phyloP scores from a whole-genome alignment of 2,888 invertebrate species.

The Nudaria mundana region DNA sequence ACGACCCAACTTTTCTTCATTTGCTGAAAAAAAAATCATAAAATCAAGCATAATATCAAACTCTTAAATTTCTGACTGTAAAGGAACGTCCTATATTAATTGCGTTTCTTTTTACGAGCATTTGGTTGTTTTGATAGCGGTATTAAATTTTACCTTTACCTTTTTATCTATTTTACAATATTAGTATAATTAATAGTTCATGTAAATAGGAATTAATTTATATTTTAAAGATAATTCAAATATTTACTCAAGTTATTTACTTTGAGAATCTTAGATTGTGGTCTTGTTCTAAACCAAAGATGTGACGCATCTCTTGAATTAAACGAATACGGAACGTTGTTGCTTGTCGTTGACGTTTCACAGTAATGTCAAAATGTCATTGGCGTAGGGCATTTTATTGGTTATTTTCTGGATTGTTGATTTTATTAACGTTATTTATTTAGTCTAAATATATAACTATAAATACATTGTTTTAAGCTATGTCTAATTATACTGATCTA shows the following conservation, averaged over 20 bases:
- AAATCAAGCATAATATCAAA: neutral
- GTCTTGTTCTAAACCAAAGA: too few species aligned
- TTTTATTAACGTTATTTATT: conserved; percentile 2
- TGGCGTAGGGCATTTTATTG: too few species aligned
- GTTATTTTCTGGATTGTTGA: neutral
- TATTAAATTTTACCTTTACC: too few species aligned
- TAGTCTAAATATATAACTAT: neutral
- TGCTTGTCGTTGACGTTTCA: conserved; percentile 32
- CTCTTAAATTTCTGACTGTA: conserved; percentile 6
- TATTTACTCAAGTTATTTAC: too few species aligned
- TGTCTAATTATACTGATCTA: conserved; percentile 66
- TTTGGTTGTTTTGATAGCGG: too few species aligned
- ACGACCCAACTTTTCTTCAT: conserved; percentile 27
- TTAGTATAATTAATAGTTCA: neutral
- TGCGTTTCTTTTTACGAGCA: conserved; percentile 13
- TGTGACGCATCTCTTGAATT: neutral
- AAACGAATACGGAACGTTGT: conserved; percentile 22
- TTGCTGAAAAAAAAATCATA: conserved; percentile 31
- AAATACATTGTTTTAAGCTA: conserved; percentile 24
- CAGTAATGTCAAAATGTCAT: neutral
- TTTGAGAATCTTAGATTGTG: too few species aligned
- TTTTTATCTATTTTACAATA: neutral
- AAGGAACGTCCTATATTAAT: conserved; percentile 17
- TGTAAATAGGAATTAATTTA: too few species aligned
- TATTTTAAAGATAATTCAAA: too few species aligned